Evolutionary conservation across 2,797 vertebrate species (phyloP), one percentile per base, ranked within the genome.

Genomic region (Siniperca obscura): DNA sequence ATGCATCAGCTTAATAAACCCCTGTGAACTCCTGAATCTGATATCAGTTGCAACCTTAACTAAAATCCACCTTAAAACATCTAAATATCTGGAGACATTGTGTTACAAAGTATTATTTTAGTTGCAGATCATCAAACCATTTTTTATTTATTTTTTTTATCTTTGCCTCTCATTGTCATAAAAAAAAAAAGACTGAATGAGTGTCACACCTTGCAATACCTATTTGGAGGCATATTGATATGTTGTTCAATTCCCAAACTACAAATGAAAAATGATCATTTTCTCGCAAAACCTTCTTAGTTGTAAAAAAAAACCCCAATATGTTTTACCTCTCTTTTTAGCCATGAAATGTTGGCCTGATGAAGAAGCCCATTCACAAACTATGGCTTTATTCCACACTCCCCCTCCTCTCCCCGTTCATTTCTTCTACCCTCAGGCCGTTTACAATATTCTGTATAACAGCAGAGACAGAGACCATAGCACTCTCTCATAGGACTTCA

Each of bases 1-100:
- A 65, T n/a, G 64, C 34, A 53, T 55, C 48, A 25, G 25, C 38
- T 80, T 70, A 68, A 38, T 80, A 70, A 56, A 76, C 57, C n/a
- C n/a, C 10, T 22, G 22, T 70, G 53, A 65, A 70, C 64, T 52
- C 38, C 40, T 67, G 5, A 21, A 75, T 72, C 40, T 59, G 67
- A 55, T 57, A 59, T 59, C 10, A 40, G 12, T 10, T 52, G 22
- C 65, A 50, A 46, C n/a, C 17, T 48, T 4, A 66, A 57, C 48
- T 69, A 21, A 40, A 25, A 57, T 38, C 17, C 17, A 27, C 34
- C 36, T 73, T 50, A 14, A n/a, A 42, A 56, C 42, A 52, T 46
- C 13, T 13, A 40, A 40, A 59, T 7, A 34, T 48, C 40, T 46
- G 34, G 19, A 65, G 8, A 48, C 7, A 34, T 1, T 3, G 12